Percentiles rank a stretch among this genome's conserved stretches.
Conservation (phyloP, 2,797 vertebrate genomes). For the Halcyon leucocephala region DNA sequence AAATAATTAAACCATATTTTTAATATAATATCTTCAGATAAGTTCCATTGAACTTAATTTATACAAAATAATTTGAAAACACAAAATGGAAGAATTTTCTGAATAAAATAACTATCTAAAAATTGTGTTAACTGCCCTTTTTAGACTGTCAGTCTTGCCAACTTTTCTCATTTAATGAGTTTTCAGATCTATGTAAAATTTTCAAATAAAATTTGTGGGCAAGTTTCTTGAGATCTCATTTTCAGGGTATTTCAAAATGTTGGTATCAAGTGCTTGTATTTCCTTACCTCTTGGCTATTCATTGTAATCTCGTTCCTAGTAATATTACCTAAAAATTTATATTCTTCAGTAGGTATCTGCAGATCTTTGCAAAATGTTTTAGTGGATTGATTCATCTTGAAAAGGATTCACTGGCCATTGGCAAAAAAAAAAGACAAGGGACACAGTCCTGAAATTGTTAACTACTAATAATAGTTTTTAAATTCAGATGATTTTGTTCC, state of each 20-base stretch:
- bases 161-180: not conserved
- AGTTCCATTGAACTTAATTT: not conserved
- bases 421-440: not conserved
- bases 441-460: not conserved
- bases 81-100: not conserved
- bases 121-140: not conserved
- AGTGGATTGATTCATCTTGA: not conserved
- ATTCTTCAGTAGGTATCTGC: not conserved
- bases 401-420: not conserved
- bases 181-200: not conserved
- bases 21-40: rapidly evolving
- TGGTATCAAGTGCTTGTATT: not conserved
- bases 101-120: not conserved
- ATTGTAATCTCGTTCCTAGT: not conserved
- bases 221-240: not conserved
- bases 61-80: not conserved
- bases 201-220: not conserved
- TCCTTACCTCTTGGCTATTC: not conserved
- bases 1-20: not conserved
- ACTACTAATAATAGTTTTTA: not conserved
- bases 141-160: not conserved
- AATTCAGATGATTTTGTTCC: not conserved
- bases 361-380: not conserved
- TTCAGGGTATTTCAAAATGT: not conserved
- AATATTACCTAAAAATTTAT: not conserved